phyloP scores from a whole-genome alignment of 2,888 invertebrate genomes.

The Oeneis ivallda region DNA sequence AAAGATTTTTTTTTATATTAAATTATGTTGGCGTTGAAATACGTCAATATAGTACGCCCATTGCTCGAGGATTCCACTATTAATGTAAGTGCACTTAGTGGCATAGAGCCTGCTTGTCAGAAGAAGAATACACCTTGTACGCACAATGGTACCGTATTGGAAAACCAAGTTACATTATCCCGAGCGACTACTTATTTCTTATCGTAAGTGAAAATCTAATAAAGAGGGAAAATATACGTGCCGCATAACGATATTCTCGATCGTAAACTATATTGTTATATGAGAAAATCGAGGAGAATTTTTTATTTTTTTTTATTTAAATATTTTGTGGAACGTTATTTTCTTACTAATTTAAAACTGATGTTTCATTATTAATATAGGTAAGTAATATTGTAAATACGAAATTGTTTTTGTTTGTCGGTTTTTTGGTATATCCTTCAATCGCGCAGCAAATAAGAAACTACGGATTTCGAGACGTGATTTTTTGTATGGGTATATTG shows the following conservation, averaged over 20 bases:
- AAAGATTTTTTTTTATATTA: no score
- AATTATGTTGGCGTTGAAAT: neutral
- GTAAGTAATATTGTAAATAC: no score
- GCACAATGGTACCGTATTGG: slow-evolving; percentile 10
- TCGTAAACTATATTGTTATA: slow-evolving; percentile 18
- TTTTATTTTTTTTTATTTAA: slow-evolving; percentile 13
- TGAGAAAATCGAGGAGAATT: slow-evolving; percentile 1
- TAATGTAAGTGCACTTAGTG: slow-evolving; percentile 17
- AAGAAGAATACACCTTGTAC: slow-evolving; percentile 5
- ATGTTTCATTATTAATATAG: neutral
- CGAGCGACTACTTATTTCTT: slow-evolving; percentile 29
- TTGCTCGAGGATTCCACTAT: neutral
- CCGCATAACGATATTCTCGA: slow-evolving; percentile 31
- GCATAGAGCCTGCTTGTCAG: slow-evolving; percentile 5
- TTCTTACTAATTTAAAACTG: neutral
- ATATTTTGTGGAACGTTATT: neutral
- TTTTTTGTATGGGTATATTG: no score
- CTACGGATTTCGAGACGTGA: no score
- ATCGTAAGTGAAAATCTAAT: slow-evolving; percentile 37
- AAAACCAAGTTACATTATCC: slow-evolving; percentile 21
- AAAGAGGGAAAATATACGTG: slow-evolving; percentile 30
- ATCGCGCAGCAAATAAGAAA: no score
- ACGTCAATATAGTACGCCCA: neutral
- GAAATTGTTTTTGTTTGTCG: no score
- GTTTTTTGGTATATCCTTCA: no score